These are phyloP conservation scores for Epinephelus fuscoguttatus DNA, from an alignment of 2,113 vertebrate species.

Conservation along the genomic window DNA sequence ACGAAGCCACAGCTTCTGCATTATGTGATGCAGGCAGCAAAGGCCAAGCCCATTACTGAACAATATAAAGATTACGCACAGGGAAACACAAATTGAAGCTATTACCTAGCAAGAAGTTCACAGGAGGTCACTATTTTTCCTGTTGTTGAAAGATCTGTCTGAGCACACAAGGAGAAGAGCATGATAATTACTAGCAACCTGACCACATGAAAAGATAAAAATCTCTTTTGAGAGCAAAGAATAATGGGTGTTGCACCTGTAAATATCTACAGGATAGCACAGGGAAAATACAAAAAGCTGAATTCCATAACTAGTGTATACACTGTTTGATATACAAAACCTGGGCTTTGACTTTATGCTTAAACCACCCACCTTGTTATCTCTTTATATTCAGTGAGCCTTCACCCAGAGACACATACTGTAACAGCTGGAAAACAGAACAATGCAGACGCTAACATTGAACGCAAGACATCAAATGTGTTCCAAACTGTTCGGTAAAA, in stretches of 20 bases:
- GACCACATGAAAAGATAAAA: constrained; percentile 1
- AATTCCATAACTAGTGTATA: not conserved
- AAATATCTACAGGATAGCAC: not conserved
- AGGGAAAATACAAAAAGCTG: not conserved
- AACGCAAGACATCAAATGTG: constrained; percentile 37
- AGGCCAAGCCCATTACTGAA: constrained; percentile 24
- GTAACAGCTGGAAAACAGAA: not conserved
- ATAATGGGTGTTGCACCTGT: constrained; percentile 11
- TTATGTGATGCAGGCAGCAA: constrained; percentile 6
- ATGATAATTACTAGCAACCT: constrained; percentile 28
- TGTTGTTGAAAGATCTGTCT: constrained; percentile 9
- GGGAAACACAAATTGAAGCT: constrained; percentile 24
- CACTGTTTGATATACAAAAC: constrained; percentile 27
- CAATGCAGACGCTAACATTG: not conserved
- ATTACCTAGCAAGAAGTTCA: constrained; percentile 18
- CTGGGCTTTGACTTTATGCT: constrained; percentile 3
- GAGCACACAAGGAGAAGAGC: not conserved
- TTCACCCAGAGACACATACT: constrained; percentile 8
- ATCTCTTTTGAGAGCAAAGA: not conserved
- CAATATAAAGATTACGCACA: constrained; percentile 27
- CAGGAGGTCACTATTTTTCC: not conserved
- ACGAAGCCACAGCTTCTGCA: not conserved
- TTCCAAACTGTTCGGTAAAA: not conserved
- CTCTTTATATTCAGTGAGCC: not conserved
- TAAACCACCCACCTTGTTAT: constrained; percentile 33